Evolutionary conservation across 2,888 invertebrate genomes (phyloP), one percentile per base, ranked within the genome.

Genomic region (Vanessa cardui): DNA sequence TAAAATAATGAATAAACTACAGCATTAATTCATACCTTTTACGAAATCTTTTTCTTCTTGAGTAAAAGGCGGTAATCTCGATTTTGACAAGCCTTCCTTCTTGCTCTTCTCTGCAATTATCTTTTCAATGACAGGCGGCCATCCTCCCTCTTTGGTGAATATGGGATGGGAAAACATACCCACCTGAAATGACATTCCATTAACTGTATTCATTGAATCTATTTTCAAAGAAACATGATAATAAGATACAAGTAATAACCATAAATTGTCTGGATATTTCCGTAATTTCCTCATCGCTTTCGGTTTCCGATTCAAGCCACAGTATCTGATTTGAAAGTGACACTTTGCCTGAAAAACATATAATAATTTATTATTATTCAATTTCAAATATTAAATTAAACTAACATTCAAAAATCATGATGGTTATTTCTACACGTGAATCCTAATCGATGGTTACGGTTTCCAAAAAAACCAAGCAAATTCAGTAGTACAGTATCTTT

Each of bases 91-190:
- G 0, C 85, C 85, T 68, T 79, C 72, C 15, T 69, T 73, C 20
- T 45, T 72, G 64, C 84, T 82, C 26, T 80, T 78, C 21, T 83
- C 78, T 0, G 74, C 79, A 5, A 87, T 66, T 0, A 73, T 1
- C 31, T 73, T 73, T 66, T 85, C 83, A 0, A 88, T 45, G 0
- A 69, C 61, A 0, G 79, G 76, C 0, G 88, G 88, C 86, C 86
- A 88, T 0, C 86, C 88, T 0, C 88, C 88, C 21, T 76, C 72
- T 21, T 81, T 77, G 0, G 85, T 81, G 69, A 73, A 87, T 1
- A 88, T 80, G 0, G 88, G 76, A 49, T 87, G 80, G 0, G 77
- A 73, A 45, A 81, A 84, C 0, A 83, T 74, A 0, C 84, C 86
- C 8, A 73, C 71, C 86, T 86, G 66, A 16, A 75, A 76, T 8